Evolutionary conservation across 2,888 invertebrate species (phyloP).

Genomic region (Trypoxylon attenuatum): DNA sequence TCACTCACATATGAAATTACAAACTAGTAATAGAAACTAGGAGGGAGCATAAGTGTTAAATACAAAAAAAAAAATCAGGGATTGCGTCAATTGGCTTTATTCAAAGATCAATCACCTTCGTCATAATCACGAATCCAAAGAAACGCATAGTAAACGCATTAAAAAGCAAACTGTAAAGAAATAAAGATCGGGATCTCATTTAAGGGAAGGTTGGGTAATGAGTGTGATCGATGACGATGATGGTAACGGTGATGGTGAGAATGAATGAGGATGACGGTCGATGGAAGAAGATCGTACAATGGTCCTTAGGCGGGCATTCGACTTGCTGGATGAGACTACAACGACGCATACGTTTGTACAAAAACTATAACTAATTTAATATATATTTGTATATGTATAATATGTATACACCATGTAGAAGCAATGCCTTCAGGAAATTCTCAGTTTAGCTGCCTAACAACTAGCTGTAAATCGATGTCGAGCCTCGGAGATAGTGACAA

Average conservation of each 20-base stretch:
- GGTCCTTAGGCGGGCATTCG: conserved; percentile 63
- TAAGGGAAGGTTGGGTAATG: neutral
- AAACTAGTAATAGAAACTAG: neutral
- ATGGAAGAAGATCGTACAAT: conserved; percentile 51
- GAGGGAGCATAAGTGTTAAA: neutral
- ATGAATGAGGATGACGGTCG: neutral
- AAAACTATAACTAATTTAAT: conserved; percentile 69
- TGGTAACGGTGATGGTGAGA: neutral
- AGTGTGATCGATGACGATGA: neutral
- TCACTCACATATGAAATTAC: neutral
- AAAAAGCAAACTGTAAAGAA: conserved; percentile 63
- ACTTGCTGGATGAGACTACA: conserved; percentile 59
- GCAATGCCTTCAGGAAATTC: conserved; percentile 64
- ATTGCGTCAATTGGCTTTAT: conserved; percentile 64
- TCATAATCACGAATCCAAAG: conserved; percentile 63
- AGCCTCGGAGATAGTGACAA: neutral
- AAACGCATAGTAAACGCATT: conserved; percentile 60
- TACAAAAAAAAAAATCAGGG: conserved; percentile 10
- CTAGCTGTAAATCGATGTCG: conserved; percentile 4
- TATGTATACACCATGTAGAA: conserved; percentile 66
- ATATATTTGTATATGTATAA: conserved; percentile 61
- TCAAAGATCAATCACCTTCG: conserved; percentile 63
- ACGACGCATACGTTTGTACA: conserved; percentile 69
- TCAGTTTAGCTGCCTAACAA: conserved; percentile 31
- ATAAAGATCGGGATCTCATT: too few relatives aligned